phyloP scores from a whole-genome alignment of 1,140 invertebrate genomes.

The Leptinotarsa defecta region DNA sequence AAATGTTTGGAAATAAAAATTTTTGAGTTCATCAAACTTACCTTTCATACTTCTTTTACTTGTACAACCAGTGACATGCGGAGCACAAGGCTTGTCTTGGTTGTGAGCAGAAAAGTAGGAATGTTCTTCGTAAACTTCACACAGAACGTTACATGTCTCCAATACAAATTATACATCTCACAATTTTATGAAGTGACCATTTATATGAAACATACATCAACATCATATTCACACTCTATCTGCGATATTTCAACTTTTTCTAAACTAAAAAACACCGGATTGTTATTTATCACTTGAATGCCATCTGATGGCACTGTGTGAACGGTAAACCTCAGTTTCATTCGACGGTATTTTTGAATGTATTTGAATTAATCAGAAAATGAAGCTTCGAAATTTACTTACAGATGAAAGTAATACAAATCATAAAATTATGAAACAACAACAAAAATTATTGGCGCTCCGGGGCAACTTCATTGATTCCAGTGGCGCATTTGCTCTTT shows the following conservation, averaged over 20 bases:
- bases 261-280: background rate
- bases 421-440: too few relatives aligned
- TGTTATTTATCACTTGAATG: background rate
- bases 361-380: too few relatives aligned
- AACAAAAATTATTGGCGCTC: too few relatives aligned
- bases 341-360: too few relatives aligned
- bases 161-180: too few relatives aligned
- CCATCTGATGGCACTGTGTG: too few relatives aligned
- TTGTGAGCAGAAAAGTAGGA: slow-evolving; percentile 14
- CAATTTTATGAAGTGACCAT: background rate
- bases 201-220: background rate
- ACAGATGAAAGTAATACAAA: too few relatives aligned
- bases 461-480: too few relatives aligned
- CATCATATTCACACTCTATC: slow-evolving; percentile 25
- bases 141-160: background rate
- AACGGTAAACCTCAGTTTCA: too few relatives aligned
- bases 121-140: background rate
- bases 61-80: slow-evolving; percentile 27
- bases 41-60: slow-evolving; percentile 8
- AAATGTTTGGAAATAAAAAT: background rate
- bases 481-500: too few relatives aligned
- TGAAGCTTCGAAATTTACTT: too few relatives aligned
- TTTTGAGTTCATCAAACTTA: background rate
- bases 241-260: background rate
- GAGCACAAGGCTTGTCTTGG: slow-evolving; percentile 31